phyloP scores from a whole-genome alignment of 2,113 vertebrate genomes.

The Cromileptes altivelis region DNA sequence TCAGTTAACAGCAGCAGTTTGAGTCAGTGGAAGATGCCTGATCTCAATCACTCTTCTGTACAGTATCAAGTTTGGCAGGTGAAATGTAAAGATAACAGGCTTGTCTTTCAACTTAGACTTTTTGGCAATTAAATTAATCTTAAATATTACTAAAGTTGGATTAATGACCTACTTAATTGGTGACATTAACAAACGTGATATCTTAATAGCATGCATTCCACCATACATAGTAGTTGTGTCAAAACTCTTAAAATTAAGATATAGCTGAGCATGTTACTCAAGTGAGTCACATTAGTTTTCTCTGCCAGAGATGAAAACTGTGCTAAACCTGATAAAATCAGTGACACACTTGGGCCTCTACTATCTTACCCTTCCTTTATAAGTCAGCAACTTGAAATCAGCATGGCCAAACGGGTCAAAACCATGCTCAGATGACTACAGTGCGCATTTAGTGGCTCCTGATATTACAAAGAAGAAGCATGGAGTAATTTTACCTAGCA shows the following conservation, averaged over 20 bases:
- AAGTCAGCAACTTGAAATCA: background rate
- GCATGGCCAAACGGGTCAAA: background rate
- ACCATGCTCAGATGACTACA: background rate
- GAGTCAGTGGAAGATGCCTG: background rate
- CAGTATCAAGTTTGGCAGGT: background rate
- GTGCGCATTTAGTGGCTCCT: background rate
- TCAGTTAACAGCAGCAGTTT: background rate
- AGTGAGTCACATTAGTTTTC: conserved; percentile 35
- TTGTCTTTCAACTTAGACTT: background rate
- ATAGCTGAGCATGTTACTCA: background rate
- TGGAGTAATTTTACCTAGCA: background rate
- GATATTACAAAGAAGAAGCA: background rate
- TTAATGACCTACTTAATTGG: background rate
- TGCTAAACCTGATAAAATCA: conserved; percentile 16
- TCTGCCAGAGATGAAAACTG: conserved; percentile 18
- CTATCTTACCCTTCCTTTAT: background rate
- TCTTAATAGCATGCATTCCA: background rate
- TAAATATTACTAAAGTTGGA: background rate
- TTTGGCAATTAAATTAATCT: background rate
- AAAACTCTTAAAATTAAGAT: background rate
- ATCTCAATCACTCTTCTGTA: background rate
- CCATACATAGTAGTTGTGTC: background rate
- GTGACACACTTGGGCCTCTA: background rate
- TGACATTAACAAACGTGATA: background rate
- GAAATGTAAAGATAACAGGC: background rate